Conservation (phyloP, 2,888 invertebrate genomes). For the Ennomos erosarius region DNA sequence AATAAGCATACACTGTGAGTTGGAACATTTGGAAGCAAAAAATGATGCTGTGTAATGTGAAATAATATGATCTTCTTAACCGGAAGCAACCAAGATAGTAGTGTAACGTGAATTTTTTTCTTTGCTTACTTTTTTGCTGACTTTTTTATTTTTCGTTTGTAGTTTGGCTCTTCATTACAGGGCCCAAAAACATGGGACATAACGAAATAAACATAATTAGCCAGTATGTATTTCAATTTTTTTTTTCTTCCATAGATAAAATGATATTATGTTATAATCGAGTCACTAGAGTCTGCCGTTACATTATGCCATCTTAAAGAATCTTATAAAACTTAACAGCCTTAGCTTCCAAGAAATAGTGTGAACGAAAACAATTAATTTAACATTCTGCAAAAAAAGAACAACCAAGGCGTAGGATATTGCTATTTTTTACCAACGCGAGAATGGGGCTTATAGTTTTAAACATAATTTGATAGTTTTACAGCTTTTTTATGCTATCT, state of each 20-base stretch:
- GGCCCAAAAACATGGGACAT: too few relatives aligned
- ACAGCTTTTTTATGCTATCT: constrained; percentile 12
- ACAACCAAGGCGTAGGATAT: constrained; percentile 17
- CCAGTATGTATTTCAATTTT: too few relatives aligned
- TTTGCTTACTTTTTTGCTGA: too few relatives aligned
- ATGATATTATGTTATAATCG: neutral
- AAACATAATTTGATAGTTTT: constrained; percentile 17
- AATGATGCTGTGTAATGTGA: constrained; percentile 43
- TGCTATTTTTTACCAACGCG: constrained; percentile 14
- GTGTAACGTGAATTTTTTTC: constrained; percentile 35
- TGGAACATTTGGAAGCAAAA: constrained; percentile 45
- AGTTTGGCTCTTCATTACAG: too few relatives aligned
- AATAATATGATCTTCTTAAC: constrained; percentile 44
- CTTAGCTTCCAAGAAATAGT: constrained; percentile 42
- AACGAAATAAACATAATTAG: too few relatives aligned
- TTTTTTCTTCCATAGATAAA: too few relatives aligned
- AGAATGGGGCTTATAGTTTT: constrained; percentile 16
- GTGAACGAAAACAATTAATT: constrained; percentile 43
- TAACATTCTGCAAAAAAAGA: constrained; percentile 28
- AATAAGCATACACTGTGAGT: constrained; percentile 44
- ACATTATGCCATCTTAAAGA: too few relatives aligned
- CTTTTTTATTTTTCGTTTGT: too few relatives aligned
- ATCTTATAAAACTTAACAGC: constrained; percentile 8
- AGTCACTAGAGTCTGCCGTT: neutral
- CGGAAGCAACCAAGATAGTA: constrained; percentile 45